Evolutionary conservation across 2,113 vertebrate species (phyloP), one percentile per base, ranked within the genome.

Genomic region (Lophius piscatorius): DNA sequence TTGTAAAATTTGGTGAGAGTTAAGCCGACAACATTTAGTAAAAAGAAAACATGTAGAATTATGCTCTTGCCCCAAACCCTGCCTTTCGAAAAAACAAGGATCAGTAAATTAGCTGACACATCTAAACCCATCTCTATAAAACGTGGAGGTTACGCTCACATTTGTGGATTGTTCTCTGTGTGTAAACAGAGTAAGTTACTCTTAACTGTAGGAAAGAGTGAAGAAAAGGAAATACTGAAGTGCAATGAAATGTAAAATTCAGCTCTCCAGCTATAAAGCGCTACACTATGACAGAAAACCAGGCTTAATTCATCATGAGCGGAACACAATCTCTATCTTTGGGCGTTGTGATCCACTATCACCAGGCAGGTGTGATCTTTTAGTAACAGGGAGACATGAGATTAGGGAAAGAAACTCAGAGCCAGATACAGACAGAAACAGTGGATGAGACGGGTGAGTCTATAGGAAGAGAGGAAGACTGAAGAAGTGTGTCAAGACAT

Each of bases 251-350:
- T 45, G 1, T 61, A 49, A 56, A 10, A 29, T 28, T 52, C 5
- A 24, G 20, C 47, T 49, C 20, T 18, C 31, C 21, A 41, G 24
- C 3, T 8, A 20, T 34, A 39, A 63, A 31, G 24, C 47, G 20
- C 11, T 9, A 14, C 21, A 16, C 17, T 55, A 49, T 35, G 47
- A 24, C 46, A 44, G 35, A 44, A 39, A n/a, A 39, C 20, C 16
- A 33, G 41, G 24, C 45, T 58, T 28, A 22, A 61, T 31, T 11
- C 46, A 48, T 41, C 65, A 54, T 20, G 35, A 23, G 28, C 58
- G 49, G 22, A 38, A 56, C 64, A 51, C 49, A 26, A 31, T 31
- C 39, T 61, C 34, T 18, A 31, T 34, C 49, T 50, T 9, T 5
- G 17, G 21, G 17, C 36, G 6, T 1, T 6, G 36, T 6, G 51